Evolutionary conservation across 35 echinoderm and acorn worm species (phyloP).

Genomic region (Hemicentrotus pulcherrimus): DNA sequence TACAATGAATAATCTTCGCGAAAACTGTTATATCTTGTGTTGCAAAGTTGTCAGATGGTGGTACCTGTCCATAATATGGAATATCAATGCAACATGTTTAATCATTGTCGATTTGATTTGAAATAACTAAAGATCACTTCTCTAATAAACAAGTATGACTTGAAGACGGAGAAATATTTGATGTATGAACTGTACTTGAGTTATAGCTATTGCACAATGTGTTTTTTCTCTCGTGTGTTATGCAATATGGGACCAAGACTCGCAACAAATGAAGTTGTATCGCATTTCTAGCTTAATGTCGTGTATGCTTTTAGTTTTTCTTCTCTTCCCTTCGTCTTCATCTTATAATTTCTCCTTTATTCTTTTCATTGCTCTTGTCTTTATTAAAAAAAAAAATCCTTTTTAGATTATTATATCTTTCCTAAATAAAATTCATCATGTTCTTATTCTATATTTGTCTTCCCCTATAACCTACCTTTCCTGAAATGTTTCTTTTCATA

Average conservation of each 20-base stretch:
- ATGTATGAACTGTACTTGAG: conserved; percentile 2
- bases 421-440: not conserved
- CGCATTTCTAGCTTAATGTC: not conserved
- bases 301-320: not conserved
- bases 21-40: not conserved
- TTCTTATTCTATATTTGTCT: not conserved
- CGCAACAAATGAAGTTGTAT: not conserved
- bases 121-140: not conserved
- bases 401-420: not conserved
- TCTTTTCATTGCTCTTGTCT: not conserved
- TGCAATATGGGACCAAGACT: conserved; percentile 45
- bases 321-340: not conserved
- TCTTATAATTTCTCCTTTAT: not conserved
- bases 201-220: not conserved
- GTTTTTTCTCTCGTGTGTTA: conserved; percentile 8
- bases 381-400: not conserved
- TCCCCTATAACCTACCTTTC: not conserved
- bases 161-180: not conserved
- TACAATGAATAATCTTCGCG: not conserved
- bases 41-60: not conserved
- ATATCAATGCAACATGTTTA: not conserved
- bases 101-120: not conserved
- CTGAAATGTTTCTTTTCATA: too few species aligned
- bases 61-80: not conserved
- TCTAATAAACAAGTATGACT: not conserved